Percentiles rank a stretch among this genome's conserved stretches.
Conservation (phyloP, 2,113 vertebrate species). For the Prunella fulvescens region DNA sequence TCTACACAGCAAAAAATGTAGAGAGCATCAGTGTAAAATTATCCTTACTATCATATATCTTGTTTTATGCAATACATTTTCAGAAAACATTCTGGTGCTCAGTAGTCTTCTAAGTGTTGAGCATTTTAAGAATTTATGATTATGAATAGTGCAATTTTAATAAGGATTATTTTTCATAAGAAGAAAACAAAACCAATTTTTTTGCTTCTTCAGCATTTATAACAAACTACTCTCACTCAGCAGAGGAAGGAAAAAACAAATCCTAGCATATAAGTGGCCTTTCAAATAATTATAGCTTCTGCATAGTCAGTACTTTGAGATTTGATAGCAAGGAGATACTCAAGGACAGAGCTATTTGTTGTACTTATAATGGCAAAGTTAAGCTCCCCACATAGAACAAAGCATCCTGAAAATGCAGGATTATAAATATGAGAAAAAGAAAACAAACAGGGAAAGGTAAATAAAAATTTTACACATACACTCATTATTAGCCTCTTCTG, state of each 20-base stretch:
- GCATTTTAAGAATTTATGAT: background rate
- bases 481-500: background rate
- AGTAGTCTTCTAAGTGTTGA: background rate
- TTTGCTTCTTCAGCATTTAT: background rate
- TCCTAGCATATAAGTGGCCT: background rate
- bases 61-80: background rate
- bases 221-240: background rate
- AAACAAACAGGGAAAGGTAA: background rate
- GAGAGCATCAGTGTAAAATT: slow-evolving; percentile 1
- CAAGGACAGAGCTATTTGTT: background rate
- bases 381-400: background rate
- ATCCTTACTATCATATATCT: background rate
- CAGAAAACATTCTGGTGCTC: slow-evolving; percentile 15
- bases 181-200: background rate
- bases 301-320: background rate
- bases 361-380: background rate
- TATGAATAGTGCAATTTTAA: background rate
- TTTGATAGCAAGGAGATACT: background rate
- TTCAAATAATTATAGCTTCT: slow-evolving; percentile 23
- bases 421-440: background rate
- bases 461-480: background rate
- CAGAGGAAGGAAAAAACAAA: background rate
- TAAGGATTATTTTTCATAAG: background rate
- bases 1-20: background rate
- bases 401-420: background rate